phyloP scores from a whole-genome alignment of 2,888 invertebrate genomes.

The Taenaris catops region DNA sequence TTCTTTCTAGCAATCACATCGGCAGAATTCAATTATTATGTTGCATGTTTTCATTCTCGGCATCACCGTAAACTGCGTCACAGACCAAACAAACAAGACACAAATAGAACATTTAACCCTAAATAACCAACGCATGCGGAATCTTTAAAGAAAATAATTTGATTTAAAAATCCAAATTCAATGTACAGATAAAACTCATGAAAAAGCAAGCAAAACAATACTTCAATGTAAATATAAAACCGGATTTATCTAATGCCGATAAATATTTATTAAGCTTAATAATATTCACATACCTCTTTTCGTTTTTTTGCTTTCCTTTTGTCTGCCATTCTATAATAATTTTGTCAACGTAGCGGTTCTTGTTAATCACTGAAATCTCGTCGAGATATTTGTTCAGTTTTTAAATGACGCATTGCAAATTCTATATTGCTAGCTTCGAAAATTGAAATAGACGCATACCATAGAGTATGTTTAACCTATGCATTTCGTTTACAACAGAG shows the following conservation, averaged over 20 bases:
- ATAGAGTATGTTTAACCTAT: too few species aligned
- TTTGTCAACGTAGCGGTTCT: slow-evolving; percentile 50
- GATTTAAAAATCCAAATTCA: slow-evolving; percentile 6
- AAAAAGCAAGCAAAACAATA: slow-evolving; percentile 7
- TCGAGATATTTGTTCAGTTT: slow-evolving; percentile 20
- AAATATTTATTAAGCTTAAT: too few species aligned
- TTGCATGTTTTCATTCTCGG: slow-evolving; percentile 2
- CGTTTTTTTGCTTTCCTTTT: slow-evolving; percentile 73
- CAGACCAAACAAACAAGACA: slow-evolving; percentile 4
- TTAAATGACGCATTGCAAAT: slow-evolving; percentile 23
- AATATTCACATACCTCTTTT: slow-evolving; percentile 64
- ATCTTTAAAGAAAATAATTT: neutral
- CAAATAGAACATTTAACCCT: neutral
- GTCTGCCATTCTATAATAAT: slow-evolving; percentile 62
- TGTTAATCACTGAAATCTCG: slow-evolving; percentile 22
- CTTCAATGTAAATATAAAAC: too few species aligned
- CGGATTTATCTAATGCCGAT: too few species aligned
- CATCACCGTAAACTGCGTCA: slow-evolving; percentile 4
- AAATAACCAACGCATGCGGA: neutral
- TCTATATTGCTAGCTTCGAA: slow-evolving; percentile 12
- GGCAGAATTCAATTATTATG: neutral
- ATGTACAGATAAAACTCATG: too few species aligned
- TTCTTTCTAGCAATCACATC: neutral
- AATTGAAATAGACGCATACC: too few species aligned
- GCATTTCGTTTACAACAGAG: too few species aligned